Conservation (phyloP, 2,888 invertebrate genomes). For the Cantharis rustica region DNA sequence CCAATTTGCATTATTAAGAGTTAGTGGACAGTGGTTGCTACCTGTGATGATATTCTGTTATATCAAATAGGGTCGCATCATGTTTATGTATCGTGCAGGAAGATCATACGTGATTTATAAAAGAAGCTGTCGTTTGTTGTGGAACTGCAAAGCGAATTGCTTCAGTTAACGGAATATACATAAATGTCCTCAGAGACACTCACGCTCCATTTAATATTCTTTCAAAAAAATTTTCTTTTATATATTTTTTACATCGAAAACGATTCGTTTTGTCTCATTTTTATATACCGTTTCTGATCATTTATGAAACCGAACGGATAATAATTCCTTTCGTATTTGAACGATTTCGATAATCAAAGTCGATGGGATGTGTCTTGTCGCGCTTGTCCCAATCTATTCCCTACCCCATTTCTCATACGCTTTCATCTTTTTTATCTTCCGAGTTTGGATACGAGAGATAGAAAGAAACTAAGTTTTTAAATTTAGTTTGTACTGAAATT, state of each 20-base stretch:
- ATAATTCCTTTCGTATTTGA: constrained; percentile 43
- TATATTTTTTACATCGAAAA: constrained; percentile 26
- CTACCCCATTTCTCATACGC: constrained; percentile 36
- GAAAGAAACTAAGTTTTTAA: constrained; percentile 52
- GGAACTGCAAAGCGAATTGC: constrained; percentile 21
- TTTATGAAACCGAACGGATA: constrained; percentile 39
- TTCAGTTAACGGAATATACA: constrained; percentile 22
- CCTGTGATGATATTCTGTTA: constrained; percentile 17
- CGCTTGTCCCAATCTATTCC: constrained; percentile 35
- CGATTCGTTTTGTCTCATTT: constrained; percentile 33
- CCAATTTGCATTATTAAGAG: constrained; percentile 24
- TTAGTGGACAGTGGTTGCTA: constrained; percentile 15
- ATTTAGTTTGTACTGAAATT: constrained; percentile 52
- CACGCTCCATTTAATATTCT: constrained; percentile 38
- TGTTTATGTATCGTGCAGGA: constrained; percentile 23
- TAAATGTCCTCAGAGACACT: constrained; percentile 31
- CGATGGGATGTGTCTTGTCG: constrained; percentile 37
- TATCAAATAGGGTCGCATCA: constrained; percentile 4
- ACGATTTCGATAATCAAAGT: constrained; percentile 46
- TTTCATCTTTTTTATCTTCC: constrained; percentile 43
- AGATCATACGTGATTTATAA: constrained; percentile 25
- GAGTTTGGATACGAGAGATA: constrained; percentile 33
- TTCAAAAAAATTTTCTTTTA: constrained; percentile 32
- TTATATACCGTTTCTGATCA: constrained; percentile 32
- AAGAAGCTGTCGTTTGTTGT: constrained; percentile 25